These are phyloP conservation scores for Microplitis manilae DNA, from an alignment of 2,888 invertebrate genomes.

Conservation along the genomic window DNA sequence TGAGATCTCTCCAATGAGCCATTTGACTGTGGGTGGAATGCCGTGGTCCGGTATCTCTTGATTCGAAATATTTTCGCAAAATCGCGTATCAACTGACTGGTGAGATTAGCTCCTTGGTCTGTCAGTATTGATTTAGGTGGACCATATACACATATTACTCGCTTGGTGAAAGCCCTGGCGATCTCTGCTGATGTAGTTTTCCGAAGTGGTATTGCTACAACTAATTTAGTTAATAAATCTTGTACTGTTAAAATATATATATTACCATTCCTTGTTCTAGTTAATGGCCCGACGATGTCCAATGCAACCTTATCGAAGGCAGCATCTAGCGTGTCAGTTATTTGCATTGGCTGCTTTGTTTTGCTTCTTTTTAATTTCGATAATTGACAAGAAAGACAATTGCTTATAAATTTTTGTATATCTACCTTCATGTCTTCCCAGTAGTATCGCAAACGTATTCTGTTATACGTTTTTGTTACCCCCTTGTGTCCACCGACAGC, in stretches of 20 bases:
- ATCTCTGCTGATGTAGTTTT: slow-evolving; percentile 46
- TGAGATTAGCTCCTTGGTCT: slow-evolving; percentile 46
- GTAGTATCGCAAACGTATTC: too few species aligned
- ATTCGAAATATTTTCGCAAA: slow-evolving; percentile 36
- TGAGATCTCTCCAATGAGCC: too few species aligned
- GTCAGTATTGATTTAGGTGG: slow-evolving; percentile 42
- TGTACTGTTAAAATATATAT: slow-evolving; percentile 36
- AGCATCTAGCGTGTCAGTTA: not conserved
- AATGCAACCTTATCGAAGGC: slow-evolving; percentile 48
- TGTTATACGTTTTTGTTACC: too few species aligned
- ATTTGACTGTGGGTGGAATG: too few species aligned
- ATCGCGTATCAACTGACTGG: slow-evolving; percentile 33
- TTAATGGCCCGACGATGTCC: slow-evolving; percentile 44
- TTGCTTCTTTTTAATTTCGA: not conserved
- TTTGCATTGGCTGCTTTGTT: not conserved
- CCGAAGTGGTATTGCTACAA: slow-evolving; percentile 41
- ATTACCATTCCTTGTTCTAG: not conserved
- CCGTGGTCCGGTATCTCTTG: too few species aligned
- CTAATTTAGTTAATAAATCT: slow-evolving; percentile 18
- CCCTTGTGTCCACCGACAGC: too few species aligned
- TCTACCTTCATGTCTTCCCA: too few species aligned
- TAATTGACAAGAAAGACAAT: not conserved
- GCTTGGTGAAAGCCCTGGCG: slow-evolving; percentile 38
- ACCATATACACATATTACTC: not conserved
- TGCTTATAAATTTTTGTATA: not conserved